Evolutionary conservation across 2,113 vertebrate species (phyloP), one percentile per base, ranked within the genome.

Genomic region (Himantopus leucocephalus): DNA sequence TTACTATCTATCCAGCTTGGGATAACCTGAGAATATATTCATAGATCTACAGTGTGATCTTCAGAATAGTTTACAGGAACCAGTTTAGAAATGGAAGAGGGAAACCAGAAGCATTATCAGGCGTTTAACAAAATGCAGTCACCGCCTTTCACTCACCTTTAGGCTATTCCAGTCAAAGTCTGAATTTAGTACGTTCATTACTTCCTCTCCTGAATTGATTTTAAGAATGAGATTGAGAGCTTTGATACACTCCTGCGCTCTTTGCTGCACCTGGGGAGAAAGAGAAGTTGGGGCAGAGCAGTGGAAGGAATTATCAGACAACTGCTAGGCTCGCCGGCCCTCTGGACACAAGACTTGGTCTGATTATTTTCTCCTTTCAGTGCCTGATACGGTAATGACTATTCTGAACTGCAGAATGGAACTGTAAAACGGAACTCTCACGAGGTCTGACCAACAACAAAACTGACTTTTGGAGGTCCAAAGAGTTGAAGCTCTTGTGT

Each of bases 241-340:
- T 89, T 94, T 97, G 74, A 99, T 98, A 74, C 99, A 99, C 90
- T 99, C 99, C 27, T 99, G 97, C 2, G 98, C 98, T 97, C 99
- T 98, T 76, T 98, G 98, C 56, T 97, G 98, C 35, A 99, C 99
- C 99, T 99, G 86, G 23, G 59, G 24, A 71, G 43, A 91, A 43
- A 90, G 10, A 79, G 7, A 67, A 37, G 32, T 50, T 73, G 34
- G 24, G 34, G 15, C 21, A 88, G 47, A 85, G 27, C 52, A 47
- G 39, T 34, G 60, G 48, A 76, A 88, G 19, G 48, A 85, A 39
- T 79, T 27, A 37, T 3, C 43, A 41, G 85, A 14, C 13, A 63
- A 17, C 23, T 55, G n/a, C 43, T 45, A 59, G 48, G 21, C 43
- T 71, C 76, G 27, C 48, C 1, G 10, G 43, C 9, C 60, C 29